Evolutionary conservation across 1,140 invertebrate genomes (phyloP), one percentile per base, ranked within the genome.

Genomic region (Diuraphis noxia): DNA sequence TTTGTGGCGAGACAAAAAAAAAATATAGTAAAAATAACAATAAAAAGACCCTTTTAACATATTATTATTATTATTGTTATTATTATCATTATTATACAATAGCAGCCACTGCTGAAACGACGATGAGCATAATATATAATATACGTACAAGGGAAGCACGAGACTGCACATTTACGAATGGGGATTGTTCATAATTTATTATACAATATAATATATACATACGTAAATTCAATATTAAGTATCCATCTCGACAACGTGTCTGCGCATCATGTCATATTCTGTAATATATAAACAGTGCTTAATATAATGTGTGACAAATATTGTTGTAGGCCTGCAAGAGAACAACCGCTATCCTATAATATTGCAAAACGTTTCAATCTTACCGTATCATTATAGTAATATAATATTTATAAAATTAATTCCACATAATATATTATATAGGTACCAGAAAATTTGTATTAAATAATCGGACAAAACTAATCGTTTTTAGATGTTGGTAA

Each of bases 1-100:
- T 72, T 72, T 72, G 56, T 72, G 56, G 56, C 13, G 30, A 13
- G 56, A 72, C 56, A n/a, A 63, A n/a, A 63, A 72, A n/a, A 63
- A 63, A 63, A 63, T 17, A 72, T 72, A n/a, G n/a, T n/a, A 63
- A 63, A n/a, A 72, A 72, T 72, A 72, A 72, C 56, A n/a, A 72
- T 72, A 72, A 72, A 72, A 72, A 72, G 56, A 72, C 56, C 56
- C 56, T 72, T 72, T 72, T 72, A 72, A 72, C 56, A 72, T 72
- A n/a, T 72, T 72, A n/a, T 72, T 72, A 72, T 72, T 52, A 9
- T 52, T 72, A 72, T n/a, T 25, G 10, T 25, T 30, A 56, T 56
- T 13, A 56, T 56, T 10, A 63, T 63, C 30, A 30, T 21, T 72
- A 72, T 17, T 72, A n/a, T 63, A 72, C 56, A 72, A 72, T 19